Base-by-base conservation (phyloP, 2,113 vertebrate species). In the Polyodon spathula region DNA sequence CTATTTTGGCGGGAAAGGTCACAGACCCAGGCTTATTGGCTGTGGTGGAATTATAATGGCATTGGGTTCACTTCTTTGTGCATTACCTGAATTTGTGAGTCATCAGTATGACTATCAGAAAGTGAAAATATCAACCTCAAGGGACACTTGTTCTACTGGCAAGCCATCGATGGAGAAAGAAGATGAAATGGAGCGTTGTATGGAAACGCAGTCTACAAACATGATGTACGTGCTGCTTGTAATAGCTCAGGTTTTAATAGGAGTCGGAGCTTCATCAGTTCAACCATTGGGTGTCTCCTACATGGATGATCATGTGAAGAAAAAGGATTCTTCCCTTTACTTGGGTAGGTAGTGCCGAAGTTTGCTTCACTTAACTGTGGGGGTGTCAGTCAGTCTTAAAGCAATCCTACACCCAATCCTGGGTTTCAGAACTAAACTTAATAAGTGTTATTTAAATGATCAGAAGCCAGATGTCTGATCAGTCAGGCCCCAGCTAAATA, bases 1-100 rank as follows among this genome's bases (percentile, higher is more conserved):
- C 62, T 63, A 63, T 17, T 63, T 63, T 48, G 62, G 62, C 39
- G 62, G 62, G n/a, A 63, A 63, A n/a, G 62, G 62, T 50, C 62
- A 63, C 44, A 40, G 62, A 40, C 62, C 62, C 40, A 37, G 62
- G 39, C 44, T 63, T 44, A 63, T 63, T 39, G 62, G 62, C 2
- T 63, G 62, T 40, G 62, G 62, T 27, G 62, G 62, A n/a, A 63
- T 63, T 56, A 57, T 57, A 46, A 63, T 63, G 62, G 62, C 62
- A 14, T 37, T 63, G 27, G 62, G 62, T 11, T 63, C 62, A 40
- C 56, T 63, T 7, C 48, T 63, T 39, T 63, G 62, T 63, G 62
- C 62, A 8, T 37, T 63, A 38, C 62, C 62, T 14, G 62, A 63
- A 37, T 63, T 63, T 50, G 43, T 63, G 56, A 63, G 62, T 27